phyloP scores from a whole-genome alignment of 2,888 invertebrate genomes.

The Mesorhabditis spiculigera region DNA sequence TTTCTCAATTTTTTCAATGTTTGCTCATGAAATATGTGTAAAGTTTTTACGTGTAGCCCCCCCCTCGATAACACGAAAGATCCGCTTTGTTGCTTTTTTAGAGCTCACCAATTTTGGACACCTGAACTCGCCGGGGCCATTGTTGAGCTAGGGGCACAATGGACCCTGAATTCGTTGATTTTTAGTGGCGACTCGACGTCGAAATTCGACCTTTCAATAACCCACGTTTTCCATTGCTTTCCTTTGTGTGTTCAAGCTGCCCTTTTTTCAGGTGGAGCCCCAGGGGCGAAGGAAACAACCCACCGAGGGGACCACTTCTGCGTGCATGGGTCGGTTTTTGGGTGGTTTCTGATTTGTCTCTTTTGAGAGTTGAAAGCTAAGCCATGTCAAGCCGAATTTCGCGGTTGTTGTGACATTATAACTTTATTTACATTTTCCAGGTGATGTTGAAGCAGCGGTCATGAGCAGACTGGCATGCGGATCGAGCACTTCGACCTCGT shows the following conservation, averaged over 20 bases:
- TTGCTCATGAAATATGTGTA: too few species aligned
- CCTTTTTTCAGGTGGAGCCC: background rate
- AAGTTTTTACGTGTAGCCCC: too few species aligned
- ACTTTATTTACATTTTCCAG: background rate
- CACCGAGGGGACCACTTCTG: background rate
- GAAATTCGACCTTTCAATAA: too few species aligned
- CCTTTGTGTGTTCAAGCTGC: background rate
- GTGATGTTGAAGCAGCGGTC: background rate
- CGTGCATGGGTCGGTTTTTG: background rate
- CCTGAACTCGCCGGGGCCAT: too few species aligned
- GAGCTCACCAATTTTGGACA: too few species aligned
- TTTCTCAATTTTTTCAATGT: too few species aligned
- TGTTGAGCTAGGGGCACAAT: too few species aligned
- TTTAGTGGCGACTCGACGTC: too few species aligned
- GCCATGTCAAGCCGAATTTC: background rate
- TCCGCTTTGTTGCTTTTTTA: too few species aligned
- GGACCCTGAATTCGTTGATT: too few species aligned
- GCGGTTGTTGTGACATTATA: background rate
- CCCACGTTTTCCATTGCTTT: too few species aligned
- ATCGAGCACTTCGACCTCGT: conserved; percentile 52
- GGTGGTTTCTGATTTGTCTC: background rate
- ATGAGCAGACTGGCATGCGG: conserved; percentile 20
- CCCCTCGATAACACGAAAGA: too few species aligned
- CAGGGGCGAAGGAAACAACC: background rate
- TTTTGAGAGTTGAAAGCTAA: background rate